phyloP scores from a whole-genome alignment of 2,797 vertebrate genomes.

The Natrix natrix region DNA sequence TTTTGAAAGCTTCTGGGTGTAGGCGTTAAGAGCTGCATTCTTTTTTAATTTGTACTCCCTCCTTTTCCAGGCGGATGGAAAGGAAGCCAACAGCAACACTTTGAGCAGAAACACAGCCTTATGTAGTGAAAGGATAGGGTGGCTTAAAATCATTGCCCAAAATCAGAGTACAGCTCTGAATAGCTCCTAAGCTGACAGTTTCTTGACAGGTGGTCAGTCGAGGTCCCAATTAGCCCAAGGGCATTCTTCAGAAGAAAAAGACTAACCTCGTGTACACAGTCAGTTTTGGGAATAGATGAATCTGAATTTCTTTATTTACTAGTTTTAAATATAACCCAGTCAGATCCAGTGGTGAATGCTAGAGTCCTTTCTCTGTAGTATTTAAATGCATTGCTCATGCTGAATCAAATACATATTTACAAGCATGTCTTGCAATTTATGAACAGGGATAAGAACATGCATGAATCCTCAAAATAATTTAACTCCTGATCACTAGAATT shows the following conservation, averaged over 20 bases:
- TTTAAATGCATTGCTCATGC: background rate
- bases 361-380: background rate
- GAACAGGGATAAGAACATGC: background rate
- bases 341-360: background rate
- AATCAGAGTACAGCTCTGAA: background rate
- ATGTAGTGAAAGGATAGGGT: background rate
- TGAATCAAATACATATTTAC: background rate
- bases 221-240: background rate
- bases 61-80: constrained; percentile 62
- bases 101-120: constrained; percentile 31
- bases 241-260: background rate
- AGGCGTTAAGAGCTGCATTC: constrained; percentile 71
- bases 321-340: background rate
- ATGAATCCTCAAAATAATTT: background rate
- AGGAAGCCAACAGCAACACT: constrained; percentile 54
- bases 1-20: constrained; percentile 76
- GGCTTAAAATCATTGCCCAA: constrained; percentile 44
- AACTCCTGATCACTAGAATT: background rate
- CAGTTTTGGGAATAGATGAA: background rate
- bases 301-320: background rate
- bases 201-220: background rate
- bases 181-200: background rate
- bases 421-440: background rate
- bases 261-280: background rate
- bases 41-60: constrained; percentile 70